Evolutionary conservation across 2,888 invertebrate species (phyloP).

Genomic region (Lottia gigantea): DNA sequence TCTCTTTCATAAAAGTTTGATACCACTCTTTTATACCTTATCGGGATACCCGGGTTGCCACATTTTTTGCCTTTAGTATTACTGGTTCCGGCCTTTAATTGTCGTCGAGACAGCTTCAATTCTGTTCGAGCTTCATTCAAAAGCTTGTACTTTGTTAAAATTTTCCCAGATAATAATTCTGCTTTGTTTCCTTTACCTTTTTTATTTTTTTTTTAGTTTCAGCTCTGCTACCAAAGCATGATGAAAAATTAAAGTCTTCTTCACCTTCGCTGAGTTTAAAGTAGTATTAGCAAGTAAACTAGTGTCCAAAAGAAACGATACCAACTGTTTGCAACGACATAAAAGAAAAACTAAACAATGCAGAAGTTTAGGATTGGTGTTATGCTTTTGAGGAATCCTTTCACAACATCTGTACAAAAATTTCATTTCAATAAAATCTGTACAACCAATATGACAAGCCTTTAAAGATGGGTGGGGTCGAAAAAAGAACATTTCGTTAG

Average conservation of each 20-base stretch:
- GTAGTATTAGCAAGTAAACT: not conserved
- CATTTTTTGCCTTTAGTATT: not conserved
- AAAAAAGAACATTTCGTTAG: too few species aligned
- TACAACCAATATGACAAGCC: too few species aligned
- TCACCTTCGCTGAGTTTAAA: not conserved
- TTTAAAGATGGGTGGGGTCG: too few species aligned
- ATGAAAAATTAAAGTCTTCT: not conserved
- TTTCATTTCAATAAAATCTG: too few species aligned
- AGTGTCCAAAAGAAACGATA: too few species aligned
- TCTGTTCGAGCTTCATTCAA: not conserved
- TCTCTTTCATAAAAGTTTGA: slow-evolving; percentile 14
- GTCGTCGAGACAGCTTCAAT: not conserved
- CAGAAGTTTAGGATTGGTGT: too few species aligned
- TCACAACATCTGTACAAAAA: too few species aligned
- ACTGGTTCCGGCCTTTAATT: not conserved
- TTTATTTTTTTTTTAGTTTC: not conserved
- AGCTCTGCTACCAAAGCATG: not conserved
- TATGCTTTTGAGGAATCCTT: too few species aligned
- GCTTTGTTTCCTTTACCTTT: not conserved
- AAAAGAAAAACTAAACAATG: too few species aligned
- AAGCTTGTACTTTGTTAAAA: not conserved
- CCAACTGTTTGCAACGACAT: too few species aligned
- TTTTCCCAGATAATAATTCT: not conserved
- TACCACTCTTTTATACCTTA: not conserved
- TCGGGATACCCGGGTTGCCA: not conserved